Evolutionary conservation across 1,140 invertebrate species (phyloP).

Genomic region (Paralvinella palmiformis): DNA sequence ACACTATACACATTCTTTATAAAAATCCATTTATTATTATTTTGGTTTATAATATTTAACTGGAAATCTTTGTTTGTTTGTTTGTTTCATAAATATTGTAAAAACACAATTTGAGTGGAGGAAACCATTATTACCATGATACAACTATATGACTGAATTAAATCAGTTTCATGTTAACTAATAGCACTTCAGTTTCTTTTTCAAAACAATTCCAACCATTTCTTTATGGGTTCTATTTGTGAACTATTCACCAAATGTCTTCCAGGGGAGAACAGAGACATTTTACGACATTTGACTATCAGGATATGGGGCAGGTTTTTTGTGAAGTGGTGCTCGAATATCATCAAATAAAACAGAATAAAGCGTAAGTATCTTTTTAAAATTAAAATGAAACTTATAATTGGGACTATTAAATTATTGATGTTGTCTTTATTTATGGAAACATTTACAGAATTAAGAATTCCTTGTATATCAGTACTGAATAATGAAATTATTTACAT

Average conservation of each 20-base stretch:
- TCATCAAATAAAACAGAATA: conserved; percentile 32
- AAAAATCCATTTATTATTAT: no score
- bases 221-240: not conserved
- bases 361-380: conserved; percentile 12
- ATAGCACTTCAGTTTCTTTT: not conserved
- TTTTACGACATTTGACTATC: conserved; percentile 44
- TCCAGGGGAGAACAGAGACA: conserved; percentile 38
- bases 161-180: not conserved
- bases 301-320: conserved; percentile 42
- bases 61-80: no score
- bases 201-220: not conserved
- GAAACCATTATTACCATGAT: no score
- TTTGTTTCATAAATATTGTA: no score
- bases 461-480: not conserved
- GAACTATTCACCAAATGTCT: not conserved
- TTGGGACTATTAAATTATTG: no score
- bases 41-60: no score
- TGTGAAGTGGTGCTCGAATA: conserved; percentile 39
- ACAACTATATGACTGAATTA: not conserved
- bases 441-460: not conserved
- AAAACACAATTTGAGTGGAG: no score
- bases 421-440: not conserved
- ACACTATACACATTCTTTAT: no score
- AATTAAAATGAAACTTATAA: no score
- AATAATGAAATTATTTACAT: not conserved